phyloP scores from a whole-genome alignment of 2,888 invertebrate genomes.

The Beris morrisii region DNA sequence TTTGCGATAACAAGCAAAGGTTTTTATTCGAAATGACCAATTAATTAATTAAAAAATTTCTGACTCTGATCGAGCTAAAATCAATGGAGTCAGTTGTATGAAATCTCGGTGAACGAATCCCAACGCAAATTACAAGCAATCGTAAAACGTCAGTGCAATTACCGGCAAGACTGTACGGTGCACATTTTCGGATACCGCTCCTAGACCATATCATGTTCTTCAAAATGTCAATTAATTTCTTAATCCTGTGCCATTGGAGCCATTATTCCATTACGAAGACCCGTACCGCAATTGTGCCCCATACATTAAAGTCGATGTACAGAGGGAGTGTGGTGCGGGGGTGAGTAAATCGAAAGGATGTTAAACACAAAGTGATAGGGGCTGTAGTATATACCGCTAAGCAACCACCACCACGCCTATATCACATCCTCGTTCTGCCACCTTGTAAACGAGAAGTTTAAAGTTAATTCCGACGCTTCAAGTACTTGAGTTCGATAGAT shows the following conservation, averaged over 20 bases:
- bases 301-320: slow-evolving; percentile 16
- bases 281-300: slow-evolving; percentile 15
- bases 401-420: background rate
- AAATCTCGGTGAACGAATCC: no score
- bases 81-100: no score
- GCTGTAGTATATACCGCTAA: background rate
- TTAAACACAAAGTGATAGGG: background rate
- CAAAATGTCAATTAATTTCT: slow-evolving; percentile 28
- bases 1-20: no score
- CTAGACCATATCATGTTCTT: slow-evolving; percentile 9
- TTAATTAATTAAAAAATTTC: no score
- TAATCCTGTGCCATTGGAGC: slow-evolving; percentile 14
- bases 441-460: slow-evolving; percentile 26
- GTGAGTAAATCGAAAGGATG: background rate
- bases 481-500: slow-evolving; percentile 20
- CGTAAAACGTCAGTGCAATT: no score
- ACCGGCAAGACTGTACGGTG: no score
- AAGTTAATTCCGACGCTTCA: slow-evolving; percentile 27
- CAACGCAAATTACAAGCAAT: no score
- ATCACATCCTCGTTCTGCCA: background rate
- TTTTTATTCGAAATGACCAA: no score
- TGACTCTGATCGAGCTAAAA: no score
- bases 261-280: slow-evolving; percentile 20
- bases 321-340: background rate
- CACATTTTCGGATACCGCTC: no score